Percentiles rank a stretch among this genome's conserved stretches.
These are phyloP conservation scores for Bombus breviceps DNA, from an alignment of 1,140 invertebrate species.

Conservation along the genomic window DNA sequence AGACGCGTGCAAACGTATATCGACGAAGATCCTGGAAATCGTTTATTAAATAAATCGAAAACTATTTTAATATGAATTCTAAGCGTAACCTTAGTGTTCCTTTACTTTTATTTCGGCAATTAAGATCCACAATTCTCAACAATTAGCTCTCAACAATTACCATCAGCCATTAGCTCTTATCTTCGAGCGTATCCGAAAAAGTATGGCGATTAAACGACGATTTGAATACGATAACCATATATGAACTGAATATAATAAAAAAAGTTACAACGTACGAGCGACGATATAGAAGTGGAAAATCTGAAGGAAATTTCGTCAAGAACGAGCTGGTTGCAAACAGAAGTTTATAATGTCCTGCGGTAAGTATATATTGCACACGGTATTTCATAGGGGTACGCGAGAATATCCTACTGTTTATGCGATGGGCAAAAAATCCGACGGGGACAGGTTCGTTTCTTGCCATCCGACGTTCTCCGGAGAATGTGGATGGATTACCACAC, in stretches of 20 bases:
- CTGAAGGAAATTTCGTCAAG: neutral
- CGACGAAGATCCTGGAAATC: no score
- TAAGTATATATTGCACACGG: conserved; percentile 1
- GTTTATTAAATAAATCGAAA: no score
- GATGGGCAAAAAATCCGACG: neutral
- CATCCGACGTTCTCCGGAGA: conserved; percentile 25
- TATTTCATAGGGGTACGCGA: conserved; percentile 7
- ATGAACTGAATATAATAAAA: neutral
- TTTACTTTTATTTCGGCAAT: no score
- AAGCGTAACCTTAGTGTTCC: no score
- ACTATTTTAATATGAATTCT: no score
- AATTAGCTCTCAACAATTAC: no score
- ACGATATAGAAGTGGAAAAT: neutral
- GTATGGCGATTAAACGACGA: neutral
- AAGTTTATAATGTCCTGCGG: neutral
- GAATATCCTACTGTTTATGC: neutral
- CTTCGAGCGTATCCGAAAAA: neutral
- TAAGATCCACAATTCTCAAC: no score
- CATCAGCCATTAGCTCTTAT: neutral
- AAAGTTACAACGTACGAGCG: neutral
- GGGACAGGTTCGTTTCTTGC: conserved; percentile 33
- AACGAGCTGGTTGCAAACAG: neutral
- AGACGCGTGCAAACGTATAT: no score
- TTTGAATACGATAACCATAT: neutral
- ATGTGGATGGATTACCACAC: conserved; percentile 41